Base-by-base conservation (phyloP, 2,797 vertebrate species). In the Oreortyx pictus region DNA sequence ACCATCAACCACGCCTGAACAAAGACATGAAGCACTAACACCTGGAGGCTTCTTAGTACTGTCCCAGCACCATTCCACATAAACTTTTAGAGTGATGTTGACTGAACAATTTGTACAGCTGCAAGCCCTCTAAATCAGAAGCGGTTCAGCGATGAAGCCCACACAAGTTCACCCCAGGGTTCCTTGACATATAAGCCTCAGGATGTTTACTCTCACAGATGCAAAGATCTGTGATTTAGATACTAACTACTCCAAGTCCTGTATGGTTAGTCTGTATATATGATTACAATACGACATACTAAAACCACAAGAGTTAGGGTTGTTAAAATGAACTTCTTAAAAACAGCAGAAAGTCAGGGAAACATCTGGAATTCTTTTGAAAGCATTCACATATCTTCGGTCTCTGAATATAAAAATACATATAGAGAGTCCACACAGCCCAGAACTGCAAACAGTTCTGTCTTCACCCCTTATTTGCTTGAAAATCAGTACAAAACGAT, bases 401-500 rank as follows among this genome's bases (percentile, higher is more conserved):
- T 13, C 90, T 80, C 49, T 80, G 57, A 96, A 78, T 92, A 97
- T 61, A 97, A 97, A 97, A 96, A 97, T 82, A 95, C 84, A 89
- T 61, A 88, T 89, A 86, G 79, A 86, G 79, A 78, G 67, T 39
- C 39, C 39, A 41, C 13, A 41, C 39, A 41, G 39, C 92, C 81
- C 91, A 82, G 88, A 89, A 66, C 70, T 84, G 86, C 68, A 85
- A 83, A 93, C 39, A 41, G 39, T 41, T 41, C 39, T 5, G 13
- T 41, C 39, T 13, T 41, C 39, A 41, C 39, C 39, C 71, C 52
- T 66, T 88, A 91, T 82, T 74, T 92, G 88, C 89, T 96, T 95
- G 84, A 94, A 93, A 86, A 96, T 93, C 68, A 93, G 89, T 96
- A 97, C 43, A 96, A 97, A 97, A 96, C 77, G 92, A 97, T 74